Evolutionary conservation across 2,797 vertebrate genomes (phyloP).

Genomic region (Pantherophis alleghaniensis): DNA sequence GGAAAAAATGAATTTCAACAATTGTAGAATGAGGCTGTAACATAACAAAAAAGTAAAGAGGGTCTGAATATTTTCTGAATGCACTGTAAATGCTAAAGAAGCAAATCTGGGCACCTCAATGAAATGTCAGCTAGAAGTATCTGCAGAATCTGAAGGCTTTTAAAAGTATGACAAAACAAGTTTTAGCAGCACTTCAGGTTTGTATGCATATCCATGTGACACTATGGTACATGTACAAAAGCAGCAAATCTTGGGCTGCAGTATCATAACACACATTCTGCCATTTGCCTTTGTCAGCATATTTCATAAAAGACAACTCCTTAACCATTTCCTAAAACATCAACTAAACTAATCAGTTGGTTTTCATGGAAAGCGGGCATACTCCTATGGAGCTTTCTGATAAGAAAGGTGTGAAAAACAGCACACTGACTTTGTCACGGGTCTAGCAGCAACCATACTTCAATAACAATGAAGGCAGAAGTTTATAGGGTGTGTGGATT

Average conservation of each 20-base stretch:
- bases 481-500: not conserved
- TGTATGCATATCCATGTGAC: not conserved
- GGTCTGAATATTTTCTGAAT: no score
- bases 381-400: not conserved
- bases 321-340: not conserved
- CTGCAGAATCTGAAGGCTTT: not conserved
- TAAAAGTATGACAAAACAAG: not conserved
- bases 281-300: not conserved
- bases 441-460: not conserved
- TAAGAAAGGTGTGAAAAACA: not conserved
- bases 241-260: not conserved
- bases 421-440: not conserved
- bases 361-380: not conserved
- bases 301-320: not conserved
- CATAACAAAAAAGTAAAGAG: no score
- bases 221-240: not conserved
- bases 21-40: no score
- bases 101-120: not conserved
- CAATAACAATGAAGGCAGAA: not conserved
- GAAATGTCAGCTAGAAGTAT: not conserved
- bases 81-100: not conserved
- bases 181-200: not conserved
- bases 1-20: no score
- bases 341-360: not conserved
- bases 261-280: not conserved